Conservation (phyloP, 2,113 vertebrate species). For the Callospermophilus lateralis region DNA sequence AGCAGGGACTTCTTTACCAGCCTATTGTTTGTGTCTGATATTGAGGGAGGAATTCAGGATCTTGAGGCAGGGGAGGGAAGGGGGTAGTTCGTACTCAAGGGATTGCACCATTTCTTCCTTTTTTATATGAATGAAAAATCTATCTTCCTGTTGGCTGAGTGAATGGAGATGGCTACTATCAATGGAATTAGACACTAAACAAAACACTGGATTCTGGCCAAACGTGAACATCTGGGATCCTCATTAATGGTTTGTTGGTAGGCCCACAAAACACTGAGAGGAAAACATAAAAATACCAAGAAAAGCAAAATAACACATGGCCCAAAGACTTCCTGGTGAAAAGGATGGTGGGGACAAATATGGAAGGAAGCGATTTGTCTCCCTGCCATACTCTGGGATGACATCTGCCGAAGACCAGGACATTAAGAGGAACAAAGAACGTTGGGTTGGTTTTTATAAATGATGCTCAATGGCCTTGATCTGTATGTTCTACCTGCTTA, state of each 20-base stretch:
- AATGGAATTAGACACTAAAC: slow-evolving; percentile 74
- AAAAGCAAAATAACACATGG: slow-evolving; percentile 53
- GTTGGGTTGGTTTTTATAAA: background rate
- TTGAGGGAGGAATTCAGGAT: slow-evolving; percentile 75
- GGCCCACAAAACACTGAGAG: background rate
- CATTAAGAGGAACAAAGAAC: background rate
- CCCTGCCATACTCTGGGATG: background rate
- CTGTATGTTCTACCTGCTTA: background rate
- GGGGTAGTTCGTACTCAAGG: slow-evolving; percentile 34
- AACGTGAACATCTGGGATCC: slow-evolving; percentile 77
- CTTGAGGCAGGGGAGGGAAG: slow-evolving; percentile 68
- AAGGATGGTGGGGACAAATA: background rate
- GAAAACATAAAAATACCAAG: background rate
- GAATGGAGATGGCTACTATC: slow-evolving; percentile 74
- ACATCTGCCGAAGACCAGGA: background rate
- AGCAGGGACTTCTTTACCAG: slow-evolving; percentile 76
- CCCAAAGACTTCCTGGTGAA: slow-evolving; percentile 59
- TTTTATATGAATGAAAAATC: slow-evolving; percentile 76
- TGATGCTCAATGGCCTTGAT: background rate
- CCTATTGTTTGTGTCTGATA: slow-evolving; percentile 71
- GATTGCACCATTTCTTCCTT: slow-evolving; percentile 76
- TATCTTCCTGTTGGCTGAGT: slow-evolving; percentile 77
- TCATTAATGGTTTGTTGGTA: slow-evolving; percentile 60
- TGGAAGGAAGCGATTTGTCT: background rate
- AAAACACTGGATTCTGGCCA: slow-evolving; percentile 64